phyloP scores from a whole-genome alignment of 2,888 invertebrate species.

The Saturnia pavonia region DNA sequence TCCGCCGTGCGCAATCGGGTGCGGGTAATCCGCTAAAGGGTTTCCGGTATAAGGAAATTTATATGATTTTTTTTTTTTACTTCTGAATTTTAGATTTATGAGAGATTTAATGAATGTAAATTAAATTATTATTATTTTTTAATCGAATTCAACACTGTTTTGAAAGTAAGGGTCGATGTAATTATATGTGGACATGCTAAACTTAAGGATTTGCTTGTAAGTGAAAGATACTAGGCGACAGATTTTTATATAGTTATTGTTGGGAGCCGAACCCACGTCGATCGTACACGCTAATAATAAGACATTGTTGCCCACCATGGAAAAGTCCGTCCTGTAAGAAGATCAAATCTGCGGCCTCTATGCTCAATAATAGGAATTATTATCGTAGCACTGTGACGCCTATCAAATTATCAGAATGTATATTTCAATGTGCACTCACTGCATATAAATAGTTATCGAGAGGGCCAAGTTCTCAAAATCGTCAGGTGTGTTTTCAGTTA shows the following conservation, averaged over 20 bases:
- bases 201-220: no score
- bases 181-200: no score
- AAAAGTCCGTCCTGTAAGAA: not conserved
- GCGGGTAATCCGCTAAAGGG: constrained; percentile 18
- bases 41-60: constrained; percentile 12
- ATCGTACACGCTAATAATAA: no score
- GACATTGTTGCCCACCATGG: no score
- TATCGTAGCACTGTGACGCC: not conserved
- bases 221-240: no score
- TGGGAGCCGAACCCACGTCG: no score
- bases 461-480: constrained; percentile 22
- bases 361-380: not conserved
- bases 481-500: constrained; percentile 51
- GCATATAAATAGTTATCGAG: not conserved
- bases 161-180: no score
- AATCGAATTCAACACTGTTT: not conserved
- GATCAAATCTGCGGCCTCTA: not conserved
- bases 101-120: not conserved
- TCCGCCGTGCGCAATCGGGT: constrained; percentile 18
- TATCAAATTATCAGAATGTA: not conserved
- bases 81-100: not conserved
- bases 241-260: no score
- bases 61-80: not conserved
- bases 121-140: not conserved
- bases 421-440: not conserved